Conservation (phyloP, 2,888 invertebrate species). For the Ametastegia equiseti region DNA sequence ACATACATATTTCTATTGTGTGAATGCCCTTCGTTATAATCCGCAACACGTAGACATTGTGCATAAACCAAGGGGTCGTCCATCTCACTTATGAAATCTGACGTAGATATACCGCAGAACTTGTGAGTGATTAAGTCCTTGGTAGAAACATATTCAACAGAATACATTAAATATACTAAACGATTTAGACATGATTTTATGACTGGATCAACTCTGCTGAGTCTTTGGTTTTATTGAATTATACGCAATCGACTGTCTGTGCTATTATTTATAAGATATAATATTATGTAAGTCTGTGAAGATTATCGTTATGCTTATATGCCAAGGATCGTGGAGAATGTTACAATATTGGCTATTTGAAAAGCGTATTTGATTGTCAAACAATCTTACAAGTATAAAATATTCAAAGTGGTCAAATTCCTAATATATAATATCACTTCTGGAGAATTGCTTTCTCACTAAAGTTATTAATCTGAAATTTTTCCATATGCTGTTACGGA, state of each 20-base stretch:
- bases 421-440: not conserved
- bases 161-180: too few relatives aligned
- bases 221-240: slow-evolving; percentile 21
- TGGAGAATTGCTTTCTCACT: too few relatives aligned
- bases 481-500: too few relatives aligned
- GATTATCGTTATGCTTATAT: slow-evolving; percentile 32
- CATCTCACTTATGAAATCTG: too few relatives aligned
- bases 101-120: too few relatives aligned
- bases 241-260: slow-evolving; percentile 45
- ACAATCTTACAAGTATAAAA: not conserved
- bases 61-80: too few relatives aligned
- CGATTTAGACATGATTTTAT: not conserved
- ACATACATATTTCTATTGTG: not conserved
- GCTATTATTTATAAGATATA: slow-evolving; percentile 49
- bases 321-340: slow-evolving; percentile 34
- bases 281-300: slow-evolving; percentile 36
- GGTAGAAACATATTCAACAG: not conserved
- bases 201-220: slow-evolving; percentile 18
- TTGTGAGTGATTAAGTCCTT: too few relatives aligned
- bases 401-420: not conserved
- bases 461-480: too few relatives aligned
- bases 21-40: not conserved
- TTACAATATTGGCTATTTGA: not conserved
- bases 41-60: not conserved
- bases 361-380: not conserved